phyloP scores from a whole-genome alignment of 2,888 invertebrate species.

The Chelonus formosanus region DNA sequence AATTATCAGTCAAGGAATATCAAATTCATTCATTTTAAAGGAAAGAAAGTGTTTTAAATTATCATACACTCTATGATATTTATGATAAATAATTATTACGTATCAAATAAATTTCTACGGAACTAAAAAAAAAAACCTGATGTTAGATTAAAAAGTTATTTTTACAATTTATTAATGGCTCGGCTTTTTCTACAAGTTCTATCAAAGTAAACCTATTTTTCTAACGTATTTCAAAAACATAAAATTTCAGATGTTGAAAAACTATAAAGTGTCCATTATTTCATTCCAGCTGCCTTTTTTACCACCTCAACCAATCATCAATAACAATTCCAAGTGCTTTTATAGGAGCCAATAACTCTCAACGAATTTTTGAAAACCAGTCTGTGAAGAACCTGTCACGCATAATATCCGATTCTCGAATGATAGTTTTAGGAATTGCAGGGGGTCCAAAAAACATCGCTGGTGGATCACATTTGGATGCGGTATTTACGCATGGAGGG shows the following conservation, averaged over 20 bases:
- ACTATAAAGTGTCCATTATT: conserved; percentile 52
- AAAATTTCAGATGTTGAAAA: conserved; percentile 47
- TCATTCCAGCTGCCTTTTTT: conserved; percentile 26
- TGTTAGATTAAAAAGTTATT: too few relatives aligned
- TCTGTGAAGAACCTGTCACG: background rate
- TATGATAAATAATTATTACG: too few relatives aligned
- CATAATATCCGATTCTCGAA: conserved; percentile 16
- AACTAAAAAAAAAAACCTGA: too few relatives aligned
- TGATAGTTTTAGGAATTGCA: conserved; percentile 28
- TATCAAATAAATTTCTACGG: too few relatives aligned
- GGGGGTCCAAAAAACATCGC: conserved; percentile 27
- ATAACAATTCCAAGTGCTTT: conserved; percentile 4
- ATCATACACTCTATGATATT: too few relatives aligned
- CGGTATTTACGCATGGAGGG: conserved; percentile 50
- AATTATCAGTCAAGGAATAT: conserved; percentile 33
- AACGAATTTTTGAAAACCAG: conserved; percentile 10
- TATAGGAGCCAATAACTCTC: background rate
- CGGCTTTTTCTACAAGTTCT: too few relatives aligned
- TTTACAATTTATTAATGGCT: too few relatives aligned
- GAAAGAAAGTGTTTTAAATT: too few relatives aligned
- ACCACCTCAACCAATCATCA: conserved; percentile 1
- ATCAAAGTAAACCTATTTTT: too few relatives aligned
- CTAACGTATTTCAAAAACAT: too few relatives aligned
- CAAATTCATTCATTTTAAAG: too few relatives aligned
- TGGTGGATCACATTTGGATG: conserved; percentile 45